These are phyloP conservation scores for Hydraecia micacea DNA, from an alignment of 2,888 invertebrate species.

Conservation along the genomic window DNA sequence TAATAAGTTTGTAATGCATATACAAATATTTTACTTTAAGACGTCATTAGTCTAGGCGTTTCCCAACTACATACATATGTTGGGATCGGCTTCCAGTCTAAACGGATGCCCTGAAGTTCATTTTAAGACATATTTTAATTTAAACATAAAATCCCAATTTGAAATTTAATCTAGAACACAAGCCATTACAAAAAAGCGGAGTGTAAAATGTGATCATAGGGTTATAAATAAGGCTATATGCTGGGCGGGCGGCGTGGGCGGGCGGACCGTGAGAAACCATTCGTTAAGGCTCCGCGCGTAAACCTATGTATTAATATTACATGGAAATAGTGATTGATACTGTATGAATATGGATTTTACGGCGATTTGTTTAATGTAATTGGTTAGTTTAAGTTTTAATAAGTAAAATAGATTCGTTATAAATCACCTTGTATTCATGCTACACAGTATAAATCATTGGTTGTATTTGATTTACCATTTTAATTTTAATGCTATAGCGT, in stretches of 20 bases:
- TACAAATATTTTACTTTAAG: not conserved
- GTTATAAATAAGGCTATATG: constrained; percentile 67
- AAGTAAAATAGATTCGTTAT: not conserved
- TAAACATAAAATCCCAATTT: constrained; percentile 18
- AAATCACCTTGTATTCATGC: not conserved
- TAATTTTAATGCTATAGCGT: not conserved
- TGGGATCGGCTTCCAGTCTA: not conserved
- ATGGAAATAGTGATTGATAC: constrained; percentile 49
- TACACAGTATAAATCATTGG: not conserved
- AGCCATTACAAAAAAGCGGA: constrained; percentile 41
- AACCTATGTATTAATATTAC: constrained; percentile 61
- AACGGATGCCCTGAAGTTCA: not conserved
- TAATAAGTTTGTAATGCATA: not conserved
- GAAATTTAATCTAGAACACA: constrained; percentile 22
- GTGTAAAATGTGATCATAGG: constrained; percentile 58
- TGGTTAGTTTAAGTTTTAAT: constrained; percentile 8
- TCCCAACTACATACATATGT: not conserved
- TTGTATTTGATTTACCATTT: not conserved
- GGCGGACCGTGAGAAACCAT: constrained; percentile 70
- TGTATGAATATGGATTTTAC: constrained; percentile 51
- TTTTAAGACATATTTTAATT: not conserved
- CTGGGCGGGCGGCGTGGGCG: constrained; percentile 70
- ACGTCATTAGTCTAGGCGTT: not conserved
- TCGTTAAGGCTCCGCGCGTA: constrained; percentile 54
- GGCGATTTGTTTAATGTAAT: constrained; percentile 30